phyloP scores from a whole-genome alignment of 2,797 vertebrate genomes.

The Silurus aristotelis region DNA sequence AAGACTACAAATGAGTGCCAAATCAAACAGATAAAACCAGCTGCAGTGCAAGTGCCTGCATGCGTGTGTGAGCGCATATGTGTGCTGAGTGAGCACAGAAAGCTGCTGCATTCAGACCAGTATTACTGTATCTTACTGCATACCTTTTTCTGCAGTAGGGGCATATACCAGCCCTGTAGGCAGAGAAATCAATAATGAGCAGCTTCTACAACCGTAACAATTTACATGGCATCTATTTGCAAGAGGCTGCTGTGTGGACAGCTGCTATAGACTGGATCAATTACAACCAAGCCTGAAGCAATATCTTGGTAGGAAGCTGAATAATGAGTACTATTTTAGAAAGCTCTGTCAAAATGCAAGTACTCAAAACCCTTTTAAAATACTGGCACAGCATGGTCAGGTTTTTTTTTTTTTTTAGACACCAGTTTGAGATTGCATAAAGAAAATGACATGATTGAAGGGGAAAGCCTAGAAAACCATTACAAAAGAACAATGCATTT shows the following conservation, averaged over 20 bases:
- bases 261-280: not conserved
- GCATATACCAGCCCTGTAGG: slow-evolving; percentile 61
- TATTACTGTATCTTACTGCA: slow-evolving; percentile 30
- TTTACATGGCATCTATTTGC: slow-evolving; percentile 2
- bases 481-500: no score
- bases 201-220: slow-evolving; percentile 22
- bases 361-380: no score
- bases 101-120: slow-evolving; percentile 44
- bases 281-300: not conserved
- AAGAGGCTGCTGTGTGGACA: not conserved
- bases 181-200: slow-evolving; percentile 52
- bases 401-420: no score
- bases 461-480: no score
- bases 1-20: slow-evolving; percentile 1
- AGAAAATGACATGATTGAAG: no score
- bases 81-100: slow-evolving; percentile 4
- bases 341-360: not conserved
- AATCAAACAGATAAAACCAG: slow-evolving; percentile 27
- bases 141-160: slow-evolving; percentile 64
- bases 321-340: not conserved
- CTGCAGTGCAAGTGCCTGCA: not conserved
- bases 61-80: not conserved
- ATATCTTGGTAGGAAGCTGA: not conserved
- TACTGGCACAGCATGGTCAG: no score
- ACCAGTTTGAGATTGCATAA: no score